Base-by-base conservation (phyloP, 2,888 invertebrate genomes). In the Andrena bucephala region DNA sequence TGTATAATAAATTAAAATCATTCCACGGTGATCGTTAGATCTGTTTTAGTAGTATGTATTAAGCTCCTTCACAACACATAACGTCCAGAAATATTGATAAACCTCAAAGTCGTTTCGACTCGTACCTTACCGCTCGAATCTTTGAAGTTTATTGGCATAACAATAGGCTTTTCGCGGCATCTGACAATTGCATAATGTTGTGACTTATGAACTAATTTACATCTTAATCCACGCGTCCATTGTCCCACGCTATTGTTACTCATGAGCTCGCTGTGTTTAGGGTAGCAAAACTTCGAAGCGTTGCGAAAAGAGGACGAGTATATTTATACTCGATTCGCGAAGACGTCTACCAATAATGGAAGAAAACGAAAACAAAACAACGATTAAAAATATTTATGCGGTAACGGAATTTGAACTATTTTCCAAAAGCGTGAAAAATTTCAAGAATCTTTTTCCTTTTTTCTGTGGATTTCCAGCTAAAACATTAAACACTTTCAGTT, bases 171-270 rank as follows among this genome's bases (percentile, higher is more conserved):
- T 70, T 59, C 59, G 54, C 62, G 27, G 73, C 74, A 75, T 66
- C 78, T 84, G 81, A 83, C 80, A 89, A 89, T 89, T 81, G 86
- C 87, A 84, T 85, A 88, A 89, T 85, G 85, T 87, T 86, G 76
- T 86, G 87, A 89, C 90, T 91, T 91, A 90, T 90, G 89, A 90
- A 92, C 89, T 89, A 86, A 92, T 92, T 92, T 91, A 86, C 92
- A 91, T 92, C 91, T 90, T 89, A 91, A 92, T 89, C 88, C 87
- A 77, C 76, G 75, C 70, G 68, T 66, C 90, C 80, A 92, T 92
- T 92, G 92, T 92, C 87, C 71, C 75, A 68, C 83, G 87, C 91
- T 88, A 91, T 92, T 90, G 90, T 92, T 88, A 82, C 85, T 83
- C 80, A 68, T 84, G 81, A 77, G 82, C 81, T 73, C 78, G 78